Conservation (phyloP, 2,797 vertebrate genomes). For the Sitta carolinensis region DNA sequence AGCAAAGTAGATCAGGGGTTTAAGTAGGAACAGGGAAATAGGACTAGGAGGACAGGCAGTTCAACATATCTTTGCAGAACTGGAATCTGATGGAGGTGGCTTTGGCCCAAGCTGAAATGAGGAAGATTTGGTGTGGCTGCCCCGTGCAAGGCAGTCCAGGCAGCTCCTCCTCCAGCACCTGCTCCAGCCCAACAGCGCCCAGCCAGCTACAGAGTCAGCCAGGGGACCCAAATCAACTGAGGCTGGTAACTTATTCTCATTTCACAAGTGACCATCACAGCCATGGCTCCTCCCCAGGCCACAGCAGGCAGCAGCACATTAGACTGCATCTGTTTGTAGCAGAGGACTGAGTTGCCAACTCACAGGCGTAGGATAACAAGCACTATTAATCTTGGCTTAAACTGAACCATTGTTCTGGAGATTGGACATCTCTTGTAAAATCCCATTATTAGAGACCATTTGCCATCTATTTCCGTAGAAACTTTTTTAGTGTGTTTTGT, state of each 20-base stretch:
- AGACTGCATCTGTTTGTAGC: neutral
- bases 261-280: neutral
- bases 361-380: neutral
- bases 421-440: conserved; percentile 1
- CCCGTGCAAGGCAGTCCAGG: fast-evolving
- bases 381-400: conserved; percentile 30
- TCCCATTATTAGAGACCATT: conserved; percentile 14
- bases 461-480: neutral
- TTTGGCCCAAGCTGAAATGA: neutral
- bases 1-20: neutral
- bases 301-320: neutral
- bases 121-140: too few relatives aligned
- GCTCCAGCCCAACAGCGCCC: fast-evolving
- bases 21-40: neutral
- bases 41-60: neutral
- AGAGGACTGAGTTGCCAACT: neutral
- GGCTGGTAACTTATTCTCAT: fast-evolving
- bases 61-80: neutral
- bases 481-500: neutral
- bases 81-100: neutral
- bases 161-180: neutral
- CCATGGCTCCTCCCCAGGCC: fast-evolving
- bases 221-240: neutral
- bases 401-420: neutral
- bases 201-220: neutral